A percentile compares a stretch with the other conserved stretches of the same genome.
phyloP scores from a whole-genome alignment of 2,888 invertebrate species.

The Odontocolon sp. region DNA sequence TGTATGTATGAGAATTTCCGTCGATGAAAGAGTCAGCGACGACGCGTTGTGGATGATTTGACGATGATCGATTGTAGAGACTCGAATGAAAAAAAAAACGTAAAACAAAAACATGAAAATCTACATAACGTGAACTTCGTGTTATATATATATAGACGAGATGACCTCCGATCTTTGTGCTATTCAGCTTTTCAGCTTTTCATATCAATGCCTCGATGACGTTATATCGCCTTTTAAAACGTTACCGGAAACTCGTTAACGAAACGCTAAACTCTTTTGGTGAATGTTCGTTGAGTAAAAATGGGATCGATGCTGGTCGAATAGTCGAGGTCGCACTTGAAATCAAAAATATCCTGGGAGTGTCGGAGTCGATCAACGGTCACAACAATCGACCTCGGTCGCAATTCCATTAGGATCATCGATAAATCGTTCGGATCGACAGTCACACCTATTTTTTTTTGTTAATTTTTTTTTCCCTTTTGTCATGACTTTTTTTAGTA shows the following conservation, averaged over 20 bases:
- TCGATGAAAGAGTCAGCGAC: neutral
- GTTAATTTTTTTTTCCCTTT: conserved; percentile 9
- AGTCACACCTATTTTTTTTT: conserved; percentile 34
- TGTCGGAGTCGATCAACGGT: conserved; percentile 36
- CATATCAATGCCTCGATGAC: neutral
- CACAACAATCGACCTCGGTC: conserved; percentile 29
- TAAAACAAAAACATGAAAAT: neutral
- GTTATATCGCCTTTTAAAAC: conserved; percentile 2
- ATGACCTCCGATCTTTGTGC: conserved; percentile 1
- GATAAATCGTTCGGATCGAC: conserved; percentile 18
- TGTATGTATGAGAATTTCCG: neutral
- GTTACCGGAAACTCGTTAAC: conserved; percentile 14
- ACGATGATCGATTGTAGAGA: neutral
- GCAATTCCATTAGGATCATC: conserved; percentile 14
- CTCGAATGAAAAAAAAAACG: neutral
- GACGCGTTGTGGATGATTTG: neutral
- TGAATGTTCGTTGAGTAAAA: neutral
- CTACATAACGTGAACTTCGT: no score
- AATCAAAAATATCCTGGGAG: conserved; percentile 60
- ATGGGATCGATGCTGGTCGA: conserved; percentile 45
- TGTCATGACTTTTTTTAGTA: neutral
- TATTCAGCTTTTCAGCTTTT: neutral
- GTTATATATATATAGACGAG: neutral
- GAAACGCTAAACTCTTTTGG: neutral
- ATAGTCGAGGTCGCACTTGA: conserved; percentile 73